Evolutionary conservation across 2,888 invertebrate species (phyloP).

Genomic region (Drosophila seclusa): DNA sequence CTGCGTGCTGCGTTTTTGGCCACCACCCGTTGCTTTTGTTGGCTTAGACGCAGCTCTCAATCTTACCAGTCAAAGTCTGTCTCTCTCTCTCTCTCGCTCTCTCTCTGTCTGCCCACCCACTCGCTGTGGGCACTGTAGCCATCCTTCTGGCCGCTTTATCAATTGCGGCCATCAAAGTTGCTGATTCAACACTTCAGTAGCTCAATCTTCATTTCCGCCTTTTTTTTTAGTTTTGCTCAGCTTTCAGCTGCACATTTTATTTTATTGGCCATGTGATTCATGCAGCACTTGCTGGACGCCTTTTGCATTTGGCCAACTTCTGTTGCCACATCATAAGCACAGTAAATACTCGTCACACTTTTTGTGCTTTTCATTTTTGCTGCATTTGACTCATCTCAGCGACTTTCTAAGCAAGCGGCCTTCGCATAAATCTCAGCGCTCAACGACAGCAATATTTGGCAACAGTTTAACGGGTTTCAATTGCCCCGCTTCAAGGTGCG

Average conservation of each 20-base stretch:
- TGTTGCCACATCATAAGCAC: slow-evolving; percentile 12
- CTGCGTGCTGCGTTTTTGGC: slow-evolving; percentile 64
- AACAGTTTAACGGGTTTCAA: slow-evolving; percentile 75
- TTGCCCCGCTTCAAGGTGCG: slow-evolving; percentile 60
- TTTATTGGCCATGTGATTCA: slow-evolving; percentile 48
- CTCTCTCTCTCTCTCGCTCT: not conserved
- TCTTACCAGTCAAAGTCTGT: slow-evolving; percentile 14
- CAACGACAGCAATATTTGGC: slow-evolving; percentile 63
- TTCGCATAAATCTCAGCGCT: slow-evolving; percentile 40
- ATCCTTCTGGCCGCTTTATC: slow-evolving; percentile 40
- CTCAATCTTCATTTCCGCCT: slow-evolving; percentile 66
- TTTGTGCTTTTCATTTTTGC: not conserved
- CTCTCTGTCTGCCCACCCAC: slow-evolving; percentile 49
- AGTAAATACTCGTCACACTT: slow-evolving; percentile 34
- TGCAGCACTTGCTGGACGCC: slow-evolving; percentile 34
- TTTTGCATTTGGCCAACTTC: slow-evolving; percentile 31
- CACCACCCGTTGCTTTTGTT: slow-evolving; percentile 67
- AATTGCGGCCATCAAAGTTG: slow-evolving; percentile 49
- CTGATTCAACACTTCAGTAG: slow-evolving; percentile 74
- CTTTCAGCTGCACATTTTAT: slow-evolving; percentile 35
- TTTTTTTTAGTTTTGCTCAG: not conserved
- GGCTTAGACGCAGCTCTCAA: slow-evolving; percentile 60
- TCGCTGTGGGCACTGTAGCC: slow-evolving; percentile 20
- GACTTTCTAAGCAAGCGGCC: slow-evolving; percentile 61
- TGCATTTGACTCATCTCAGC: slow-evolving; percentile 60